Conservation (phyloP, 2,113 vertebrate genomes). For the Thinocorus orbignyianus region DNA sequence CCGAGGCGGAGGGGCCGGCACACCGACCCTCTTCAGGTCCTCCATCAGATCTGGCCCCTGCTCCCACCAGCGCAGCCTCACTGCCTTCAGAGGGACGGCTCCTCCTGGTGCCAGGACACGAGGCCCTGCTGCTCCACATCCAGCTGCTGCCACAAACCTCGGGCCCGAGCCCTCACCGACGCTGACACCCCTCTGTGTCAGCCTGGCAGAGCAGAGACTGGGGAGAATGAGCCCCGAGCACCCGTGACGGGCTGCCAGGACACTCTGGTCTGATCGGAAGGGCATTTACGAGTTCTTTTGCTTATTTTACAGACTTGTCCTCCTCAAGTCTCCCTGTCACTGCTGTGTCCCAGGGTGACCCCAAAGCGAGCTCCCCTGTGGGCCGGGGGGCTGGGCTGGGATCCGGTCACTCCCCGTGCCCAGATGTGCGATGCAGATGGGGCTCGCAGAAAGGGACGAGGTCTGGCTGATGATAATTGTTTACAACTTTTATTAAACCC, state of each 20-base stretch:
- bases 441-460: background rate
- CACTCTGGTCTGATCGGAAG: rapidly evolving
- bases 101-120: background rate
- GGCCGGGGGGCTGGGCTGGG: background rate
- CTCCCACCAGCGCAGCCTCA: background rate
- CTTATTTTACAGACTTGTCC: background rate
- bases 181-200: background rate
- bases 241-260: rapidly evolving
- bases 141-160: background rate
- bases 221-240: background rate
- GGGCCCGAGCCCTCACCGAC: rapidly evolving
- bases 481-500: conserved; percentile 28
- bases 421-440: conserved; percentile 9
- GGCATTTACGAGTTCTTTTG: background rate
- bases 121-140: rapidly evolving
- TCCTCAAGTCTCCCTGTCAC: background rate
- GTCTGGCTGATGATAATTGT: background rate
- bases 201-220: background rate
- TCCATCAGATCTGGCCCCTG: background rate
- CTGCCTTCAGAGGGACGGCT: rapidly evolving
- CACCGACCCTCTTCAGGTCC: too few species aligned
- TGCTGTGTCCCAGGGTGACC: background rate
- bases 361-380: rapidly evolving
- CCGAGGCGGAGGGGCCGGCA: rapidly evolving
- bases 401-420: background rate